Conservation (phyloP, 37 sponge, comb jelly and placozoan genomes). For the Tethya wilhelma region DNA sequence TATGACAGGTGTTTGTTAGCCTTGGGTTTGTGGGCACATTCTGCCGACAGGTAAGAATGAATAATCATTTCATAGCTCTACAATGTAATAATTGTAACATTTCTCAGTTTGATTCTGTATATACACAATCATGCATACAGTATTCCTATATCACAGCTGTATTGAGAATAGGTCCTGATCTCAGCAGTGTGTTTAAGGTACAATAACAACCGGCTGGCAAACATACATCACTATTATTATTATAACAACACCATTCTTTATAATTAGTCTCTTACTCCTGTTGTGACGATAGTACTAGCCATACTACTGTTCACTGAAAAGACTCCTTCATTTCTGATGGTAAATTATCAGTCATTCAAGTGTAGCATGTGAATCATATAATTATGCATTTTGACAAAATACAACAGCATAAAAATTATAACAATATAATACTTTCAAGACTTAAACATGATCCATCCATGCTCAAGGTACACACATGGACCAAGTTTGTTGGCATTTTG, state of each 20-base stretch:
- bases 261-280: too few species aligned
- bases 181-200: constrained; percentile 66
- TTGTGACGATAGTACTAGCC: constrained; percentile 20
- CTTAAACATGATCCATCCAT: neutral
- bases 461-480: constrained; percentile 36
- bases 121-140: too few species aligned
- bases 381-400: neutral
- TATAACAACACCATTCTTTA: too few species aligned
- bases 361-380: too few species aligned
- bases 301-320: constrained; percentile 15
- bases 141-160: constrained; percentile 68
- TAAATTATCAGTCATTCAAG: too few species aligned
- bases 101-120: constrained; percentile 42
- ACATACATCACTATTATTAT: too few species aligned
- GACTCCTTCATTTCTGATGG: neutral
- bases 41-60: constrained; percentile 58
- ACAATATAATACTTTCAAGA: neutral
- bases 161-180: constrained; percentile 50
- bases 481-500: constrained; percentile 56
- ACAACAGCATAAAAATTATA: neutral
- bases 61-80: too few species aligned
- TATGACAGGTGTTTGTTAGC: constrained; percentile 20
- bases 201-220: too few species aligned
- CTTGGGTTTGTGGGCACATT: constrained; percentile 54
- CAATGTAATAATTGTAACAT: neutral